A percentile compares a stretch with the other conserved stretches of the same genome.
phyloP scores from a whole-genome alignment of 2,797 vertebrate species.

The Pangasius macronema region DNA sequence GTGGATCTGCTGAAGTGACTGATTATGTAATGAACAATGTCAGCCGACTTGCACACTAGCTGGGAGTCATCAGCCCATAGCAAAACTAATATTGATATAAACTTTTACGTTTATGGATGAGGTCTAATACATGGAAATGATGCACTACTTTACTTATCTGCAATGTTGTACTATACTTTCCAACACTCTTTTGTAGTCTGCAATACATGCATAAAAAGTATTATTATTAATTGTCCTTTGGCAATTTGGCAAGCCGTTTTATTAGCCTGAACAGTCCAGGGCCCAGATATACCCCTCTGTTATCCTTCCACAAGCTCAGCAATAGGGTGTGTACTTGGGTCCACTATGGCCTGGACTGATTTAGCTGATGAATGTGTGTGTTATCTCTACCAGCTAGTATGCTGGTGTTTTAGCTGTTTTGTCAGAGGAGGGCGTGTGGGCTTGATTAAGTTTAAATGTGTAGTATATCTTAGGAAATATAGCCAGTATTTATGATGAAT shows the following conservation, averaged over 20 bases:
- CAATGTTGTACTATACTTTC: too few species aligned
- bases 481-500: not conserved
- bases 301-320: not conserved
- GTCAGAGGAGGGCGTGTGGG: not conserved
- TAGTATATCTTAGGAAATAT: not conserved
- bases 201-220: not conserved
- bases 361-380: not conserved
- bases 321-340: not conserved
- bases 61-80: too few species aligned
- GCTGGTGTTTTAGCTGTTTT: not conserved
- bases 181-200: not conserved
- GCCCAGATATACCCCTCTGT: not conserved
- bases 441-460: not conserved
- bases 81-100: too few species aligned
- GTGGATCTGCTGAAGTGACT: not conserved
- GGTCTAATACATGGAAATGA: too few species aligned
- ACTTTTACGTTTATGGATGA: too few species aligned
- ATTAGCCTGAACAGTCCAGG: not conserved
- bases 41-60: too few species aligned
- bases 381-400: not conserved
- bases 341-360: not conserved
- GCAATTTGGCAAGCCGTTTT: not conserved
- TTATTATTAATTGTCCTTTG: not conserved
- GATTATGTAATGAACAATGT: not conserved
- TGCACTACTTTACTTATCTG: not conserved